Conservation (phyloP, 53 echinoderm and acorn worm genomes). For the Actinopyga echinites region DNA sequence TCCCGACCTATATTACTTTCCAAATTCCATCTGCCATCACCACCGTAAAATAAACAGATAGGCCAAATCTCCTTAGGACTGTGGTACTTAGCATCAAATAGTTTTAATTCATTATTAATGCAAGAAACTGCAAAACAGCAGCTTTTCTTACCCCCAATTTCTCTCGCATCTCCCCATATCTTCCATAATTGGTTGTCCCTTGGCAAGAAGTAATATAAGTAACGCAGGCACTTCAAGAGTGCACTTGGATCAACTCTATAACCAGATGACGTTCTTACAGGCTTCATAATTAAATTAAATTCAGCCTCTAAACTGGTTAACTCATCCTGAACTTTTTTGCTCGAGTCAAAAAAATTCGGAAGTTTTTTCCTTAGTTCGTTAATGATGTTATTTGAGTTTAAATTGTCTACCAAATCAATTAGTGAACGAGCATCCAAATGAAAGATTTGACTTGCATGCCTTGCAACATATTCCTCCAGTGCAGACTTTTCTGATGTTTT, state of each 20-base stretch:
- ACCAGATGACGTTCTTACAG: not conserved
- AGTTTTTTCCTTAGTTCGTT: constrained; percentile 5
- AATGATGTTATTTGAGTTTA: constrained; percentile 23
- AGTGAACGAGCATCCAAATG: constrained; percentile 15
- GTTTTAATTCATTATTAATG: constrained; percentile 1
- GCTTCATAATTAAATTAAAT: constrained; percentile 9
- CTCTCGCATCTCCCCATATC: constrained; percentile 35
- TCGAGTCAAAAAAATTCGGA: constrained; percentile 7
- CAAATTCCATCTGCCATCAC: not conserved
- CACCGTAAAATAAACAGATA: constrained; percentile 23
- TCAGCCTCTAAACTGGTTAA: not conserved
- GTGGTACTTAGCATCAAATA: not conserved
- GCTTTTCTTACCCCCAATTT: not conserved
- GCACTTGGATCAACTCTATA: not conserved
- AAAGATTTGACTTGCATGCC: not conserved
- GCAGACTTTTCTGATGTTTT: not conserved
- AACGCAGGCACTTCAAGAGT: not conserved
- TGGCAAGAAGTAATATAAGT: not conserved
- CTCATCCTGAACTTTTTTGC: not conserved
- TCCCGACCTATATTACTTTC: constrained; percentile 1
- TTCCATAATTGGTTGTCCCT: not conserved
- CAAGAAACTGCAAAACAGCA: not conserved
- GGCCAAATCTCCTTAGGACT: not conserved
- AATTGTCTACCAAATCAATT: constrained; percentile 27
- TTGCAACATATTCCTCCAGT: not conserved